These are phyloP conservation scores for Abrostola triplasia DNA, from an alignment of 2,888 invertebrate genomes.

Conservation along the genomic window DNA sequence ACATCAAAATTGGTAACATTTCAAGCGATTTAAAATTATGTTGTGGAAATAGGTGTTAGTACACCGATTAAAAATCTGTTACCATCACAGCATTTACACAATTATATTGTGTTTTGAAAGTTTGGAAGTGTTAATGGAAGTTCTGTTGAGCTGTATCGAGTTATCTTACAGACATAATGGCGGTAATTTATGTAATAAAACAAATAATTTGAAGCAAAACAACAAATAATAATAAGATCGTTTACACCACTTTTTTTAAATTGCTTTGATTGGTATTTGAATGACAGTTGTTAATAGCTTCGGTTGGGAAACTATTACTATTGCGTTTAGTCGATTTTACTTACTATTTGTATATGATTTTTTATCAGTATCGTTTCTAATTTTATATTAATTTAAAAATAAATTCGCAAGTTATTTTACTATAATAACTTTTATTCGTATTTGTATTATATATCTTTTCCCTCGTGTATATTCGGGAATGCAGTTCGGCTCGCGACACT, in stretches of 20 bases:
- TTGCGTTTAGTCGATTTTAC: conserved; percentile 38
- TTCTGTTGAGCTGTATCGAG: conserved; percentile 66
- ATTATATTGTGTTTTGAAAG: conserved; percentile 63
- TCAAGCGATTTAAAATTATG: conserved; percentile 61
- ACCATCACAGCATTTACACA: conserved; percentile 73
- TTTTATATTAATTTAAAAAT: neutral
- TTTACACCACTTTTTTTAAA: conserved; percentile 66
- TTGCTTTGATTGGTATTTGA: conserved; percentile 51
- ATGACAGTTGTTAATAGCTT: conserved; percentile 46
- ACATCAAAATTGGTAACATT: conserved; percentile 83
- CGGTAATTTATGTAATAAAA: conserved; percentile 56
- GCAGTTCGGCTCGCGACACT: no score
- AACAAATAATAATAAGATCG: conserved; percentile 63
- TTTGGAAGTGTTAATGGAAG: conserved; percentile 62
- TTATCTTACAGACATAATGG: conserved; percentile 74
- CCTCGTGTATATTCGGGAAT: no score
- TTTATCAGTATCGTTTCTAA: no score
- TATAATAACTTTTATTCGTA: no score
- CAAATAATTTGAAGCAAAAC: conserved; percentile 67
- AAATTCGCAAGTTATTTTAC: neutral
- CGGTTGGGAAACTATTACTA: conserved; percentile 25
- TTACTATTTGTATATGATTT: neutral
- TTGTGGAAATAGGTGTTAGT: conserved; percentile 45
- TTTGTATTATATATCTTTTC: no score
- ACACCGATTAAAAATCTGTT: conserved; percentile 72